Percentiles rank a stretch among this genome's conserved stretches.
Evolutionary conservation across 1,140 invertebrate genomes (phyloP).

Genomic region (Drosophila nasuta): DNA sequence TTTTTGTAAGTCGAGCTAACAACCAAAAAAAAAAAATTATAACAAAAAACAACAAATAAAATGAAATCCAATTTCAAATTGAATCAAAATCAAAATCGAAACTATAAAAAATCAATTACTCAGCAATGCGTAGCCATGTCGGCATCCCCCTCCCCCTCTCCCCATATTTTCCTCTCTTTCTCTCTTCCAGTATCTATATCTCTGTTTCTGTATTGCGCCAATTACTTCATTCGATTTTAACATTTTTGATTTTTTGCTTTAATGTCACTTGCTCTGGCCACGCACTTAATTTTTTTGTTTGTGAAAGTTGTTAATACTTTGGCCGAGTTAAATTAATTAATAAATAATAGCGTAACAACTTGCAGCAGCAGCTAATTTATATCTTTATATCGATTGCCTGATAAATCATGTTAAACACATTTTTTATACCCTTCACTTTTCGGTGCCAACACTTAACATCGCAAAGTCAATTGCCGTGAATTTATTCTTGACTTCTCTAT

Average conservation of each 20-base stretch:
- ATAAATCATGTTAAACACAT: slow-evolving; percentile 31
- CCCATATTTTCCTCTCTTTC: not conserved
- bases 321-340: slow-evolving; percentile 62
- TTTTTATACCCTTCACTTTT: slow-evolving; percentile 68
- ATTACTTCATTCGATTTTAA: slow-evolving; percentile 9
- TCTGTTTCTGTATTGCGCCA: slow-evolving; percentile 25
- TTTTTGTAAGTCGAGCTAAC: slow-evolving; percentile 20
- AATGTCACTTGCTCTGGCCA: slow-evolving; percentile 25
- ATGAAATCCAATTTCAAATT: slow-evolving; percentile 62
- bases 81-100: slow-evolving; percentile 62
- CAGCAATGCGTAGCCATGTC: slow-evolving; percentile 63
- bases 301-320: slow-evolving; percentile 65
- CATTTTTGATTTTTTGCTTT: slow-evolving; percentile 13
- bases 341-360: slow-evolving; percentile 45
- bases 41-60: slow-evolving; percentile 1
- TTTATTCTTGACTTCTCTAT: slow-evolving; percentile 23
- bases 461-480: slow-evolving; percentile 18
- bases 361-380: slow-evolving; percentile 32
- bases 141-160: slow-evolving; percentile 2
- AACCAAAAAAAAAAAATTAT: not conserved
- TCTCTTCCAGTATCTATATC: not conserved
- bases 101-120: slow-evolving; percentile 72
- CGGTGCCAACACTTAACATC: slow-evolving; percentile 24
- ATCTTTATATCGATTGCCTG: slow-evolving; percentile 19
- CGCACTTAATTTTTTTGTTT: slow-evolving; percentile 33